Percentiles rank a stretch among this genome's conserved stretches.
These are phyloP conservation scores for Theocolax elegans DNA, from an alignment of 1,140 invertebrate species.

Conservation along the genomic window DNA sequence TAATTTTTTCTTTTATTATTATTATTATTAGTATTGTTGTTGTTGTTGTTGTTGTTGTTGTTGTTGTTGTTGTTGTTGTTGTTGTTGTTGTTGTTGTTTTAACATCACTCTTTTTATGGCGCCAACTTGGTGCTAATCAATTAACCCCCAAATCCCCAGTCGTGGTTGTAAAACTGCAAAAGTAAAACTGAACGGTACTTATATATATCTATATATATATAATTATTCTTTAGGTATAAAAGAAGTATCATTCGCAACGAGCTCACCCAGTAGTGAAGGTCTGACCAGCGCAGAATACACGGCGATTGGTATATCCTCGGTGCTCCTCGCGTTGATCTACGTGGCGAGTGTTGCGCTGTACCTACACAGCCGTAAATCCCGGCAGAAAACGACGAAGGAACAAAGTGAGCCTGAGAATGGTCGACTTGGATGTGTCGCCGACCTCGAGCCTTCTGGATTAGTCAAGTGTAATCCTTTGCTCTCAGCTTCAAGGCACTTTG, in stretches of 20 bases:
- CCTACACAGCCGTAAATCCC: conserved; percentile 73
- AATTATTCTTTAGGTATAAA: too few relatives aligned
- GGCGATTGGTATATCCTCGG: conserved; percentile 82
- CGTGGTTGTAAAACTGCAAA: too few relatives aligned
- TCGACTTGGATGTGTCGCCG: background rate
- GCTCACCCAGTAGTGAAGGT: conserved; percentile 71
- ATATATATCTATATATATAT: too few relatives aligned
- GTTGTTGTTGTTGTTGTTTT: too few relatives aligned
- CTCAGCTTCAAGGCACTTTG: conserved; percentile 71
- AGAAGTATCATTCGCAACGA: conserved; percentile 80
- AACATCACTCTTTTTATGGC: too few relatives aligned
- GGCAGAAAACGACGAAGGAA: conserved; percentile 50
- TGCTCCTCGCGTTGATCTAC: conserved; percentile 84
- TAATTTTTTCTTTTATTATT: too few relatives aligned
- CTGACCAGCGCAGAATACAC: conserved; percentile 79
- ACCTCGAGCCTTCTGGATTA: conserved; percentile 56
- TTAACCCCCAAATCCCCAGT: too few relatives aligned
- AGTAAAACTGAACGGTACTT: too few relatives aligned
- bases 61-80: too few relatives aligned
- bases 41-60: too few relatives aligned
- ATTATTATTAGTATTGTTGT: too few relatives aligned
- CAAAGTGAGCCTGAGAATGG: conserved; percentile 51
- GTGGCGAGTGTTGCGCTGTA: conserved; percentile 85
- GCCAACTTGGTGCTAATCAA: too few relatives aligned
- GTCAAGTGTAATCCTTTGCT: conserved; percentile 83